These are phyloP conservation scores for Leptinotarsa haldemani DNA, from an alignment of 2,888 invertebrate genomes.

Conservation along the genomic window DNA sequence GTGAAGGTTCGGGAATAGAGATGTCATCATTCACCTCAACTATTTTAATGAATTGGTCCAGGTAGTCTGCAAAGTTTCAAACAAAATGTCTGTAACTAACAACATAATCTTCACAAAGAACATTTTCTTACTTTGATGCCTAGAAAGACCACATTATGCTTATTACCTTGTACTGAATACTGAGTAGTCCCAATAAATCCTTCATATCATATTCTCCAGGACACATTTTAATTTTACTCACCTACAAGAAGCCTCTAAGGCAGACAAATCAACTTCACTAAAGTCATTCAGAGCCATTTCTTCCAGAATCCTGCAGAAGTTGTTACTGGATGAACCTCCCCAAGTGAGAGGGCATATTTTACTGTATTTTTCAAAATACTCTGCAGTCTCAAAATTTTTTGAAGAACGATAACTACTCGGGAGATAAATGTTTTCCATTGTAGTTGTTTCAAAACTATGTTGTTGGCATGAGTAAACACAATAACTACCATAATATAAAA, in stretches of 20 bases:
- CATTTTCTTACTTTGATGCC: too few relatives aligned
- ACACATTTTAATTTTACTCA: conserved; percentile 18
- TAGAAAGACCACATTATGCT: too few relatives aligned
- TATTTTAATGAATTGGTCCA: too few relatives aligned
- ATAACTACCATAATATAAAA: neutral
- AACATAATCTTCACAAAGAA: too few relatives aligned
- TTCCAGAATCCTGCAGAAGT: conserved; percentile 24
- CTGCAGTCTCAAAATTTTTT: conserved; percentile 29
- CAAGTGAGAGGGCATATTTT: conserved; percentile 28
- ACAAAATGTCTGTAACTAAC: too few relatives aligned
- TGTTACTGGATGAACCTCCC: neutral
- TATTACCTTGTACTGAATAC: too few relatives aligned
- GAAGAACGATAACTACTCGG: conserved; percentile 35
- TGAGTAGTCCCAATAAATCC: too few relatives aligned
- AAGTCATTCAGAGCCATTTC: conserved; percentile 14
- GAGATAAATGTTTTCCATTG: conserved; percentile 40
- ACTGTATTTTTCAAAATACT: conserved; percentile 39
- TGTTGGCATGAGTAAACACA: too few relatives aligned
- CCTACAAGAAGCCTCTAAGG: conserved; percentile 33
- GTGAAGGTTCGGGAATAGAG: too few relatives aligned
- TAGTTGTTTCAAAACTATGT: neutral
- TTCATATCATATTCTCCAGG: neutral
- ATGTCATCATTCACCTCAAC: too few relatives aligned
- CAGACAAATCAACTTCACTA: conserved; percentile 23
- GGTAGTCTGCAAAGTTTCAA: too few relatives aligned